These are phyloP conservation scores for Bergia puertoricense DNA, from an alignment of 92 coral and sea anemone species.

Conservation along the genomic window DNA sequence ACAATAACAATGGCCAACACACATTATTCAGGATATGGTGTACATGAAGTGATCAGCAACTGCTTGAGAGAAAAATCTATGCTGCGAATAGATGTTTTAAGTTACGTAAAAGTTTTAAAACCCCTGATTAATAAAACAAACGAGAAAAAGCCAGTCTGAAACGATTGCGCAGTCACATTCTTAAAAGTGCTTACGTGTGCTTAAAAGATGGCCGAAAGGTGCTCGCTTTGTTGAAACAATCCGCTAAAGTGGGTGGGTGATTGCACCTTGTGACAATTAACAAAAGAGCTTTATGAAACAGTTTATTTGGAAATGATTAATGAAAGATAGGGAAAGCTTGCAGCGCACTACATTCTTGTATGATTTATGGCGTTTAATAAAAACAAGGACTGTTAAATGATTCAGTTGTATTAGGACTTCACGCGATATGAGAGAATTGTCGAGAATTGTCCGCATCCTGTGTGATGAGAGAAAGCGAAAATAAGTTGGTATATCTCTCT, in stretches of 20 bases:
- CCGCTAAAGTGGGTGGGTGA: conserved; percentile 34
- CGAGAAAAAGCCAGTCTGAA: not conserved
- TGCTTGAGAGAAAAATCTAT: not conserved
- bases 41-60: not conserved
- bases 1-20: conserved; percentile 13
- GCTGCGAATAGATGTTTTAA: not conserved
- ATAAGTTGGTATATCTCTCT: not conserved
- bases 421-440: not conserved
- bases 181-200: not conserved
- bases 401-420: not conserved
- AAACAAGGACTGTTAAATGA: not conserved
- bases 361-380: not conserved
- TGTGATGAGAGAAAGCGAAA: not conserved
- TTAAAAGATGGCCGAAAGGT: not conserved
- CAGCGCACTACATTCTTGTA: not conserved
- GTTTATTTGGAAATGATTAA: conserved; percentile 20
- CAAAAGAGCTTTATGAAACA: conserved; percentile 16
- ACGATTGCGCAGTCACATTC: not conserved
- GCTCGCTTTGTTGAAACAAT: conserved; percentile 5
- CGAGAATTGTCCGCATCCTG: not conserved
- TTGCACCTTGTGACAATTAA: conserved; percentile 1
- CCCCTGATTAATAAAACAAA: not conserved
- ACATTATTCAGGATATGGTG: not conserved
- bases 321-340: not conserved
- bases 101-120: not conserved